Evolutionary conservation across 23 tunicate genomes (phyloP).

Genomic region (Styela clava): DNA sequence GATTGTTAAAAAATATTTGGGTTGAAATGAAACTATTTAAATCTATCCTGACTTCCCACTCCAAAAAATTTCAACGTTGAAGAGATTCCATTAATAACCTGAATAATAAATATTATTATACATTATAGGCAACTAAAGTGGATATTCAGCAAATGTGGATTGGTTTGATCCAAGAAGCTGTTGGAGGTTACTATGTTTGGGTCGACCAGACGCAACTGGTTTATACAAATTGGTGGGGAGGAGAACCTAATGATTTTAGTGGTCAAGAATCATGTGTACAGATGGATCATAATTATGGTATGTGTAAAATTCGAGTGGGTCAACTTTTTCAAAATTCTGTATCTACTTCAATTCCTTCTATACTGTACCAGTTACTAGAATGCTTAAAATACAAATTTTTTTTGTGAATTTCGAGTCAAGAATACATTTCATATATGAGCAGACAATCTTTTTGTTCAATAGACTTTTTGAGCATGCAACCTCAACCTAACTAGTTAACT

Average conservation of each 20-base stretch:
- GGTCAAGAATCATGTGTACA: conserved; percentile 82
- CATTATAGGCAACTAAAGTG: conserved; percentile 34
- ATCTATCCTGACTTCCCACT: too few relatives aligned
- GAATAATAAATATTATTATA: too few relatives aligned
- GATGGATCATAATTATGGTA: conserved; percentile 48
- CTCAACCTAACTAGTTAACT: too few relatives aligned
- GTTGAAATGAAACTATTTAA: too few relatives aligned
- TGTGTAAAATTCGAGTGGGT: neutral
- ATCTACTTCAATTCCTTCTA: neutral
- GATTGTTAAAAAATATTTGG: too few relatives aligned
- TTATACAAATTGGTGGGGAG: conserved; percentile 59
- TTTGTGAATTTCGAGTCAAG: too few relatives aligned
- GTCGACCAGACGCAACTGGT: conserved; percentile 58
- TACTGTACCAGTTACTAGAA: neutral
- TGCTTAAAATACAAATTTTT: too few relatives aligned
- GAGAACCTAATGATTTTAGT: conserved; percentile 51
- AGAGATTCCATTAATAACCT: too few relatives aligned
- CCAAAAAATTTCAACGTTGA: too few relatives aligned
- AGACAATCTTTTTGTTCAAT: too few relatives aligned
- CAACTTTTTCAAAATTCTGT: neutral
- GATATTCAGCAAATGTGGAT: conserved; percentile 58
- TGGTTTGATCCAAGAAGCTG: conserved; percentile 66
- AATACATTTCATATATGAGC: too few relatives aligned
- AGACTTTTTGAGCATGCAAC: too few relatives aligned
- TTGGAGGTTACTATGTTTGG: conserved; percentile 74